phyloP scores from a whole-genome alignment of 2,797 vertebrate species.

The Poecilia gillii region DNA sequence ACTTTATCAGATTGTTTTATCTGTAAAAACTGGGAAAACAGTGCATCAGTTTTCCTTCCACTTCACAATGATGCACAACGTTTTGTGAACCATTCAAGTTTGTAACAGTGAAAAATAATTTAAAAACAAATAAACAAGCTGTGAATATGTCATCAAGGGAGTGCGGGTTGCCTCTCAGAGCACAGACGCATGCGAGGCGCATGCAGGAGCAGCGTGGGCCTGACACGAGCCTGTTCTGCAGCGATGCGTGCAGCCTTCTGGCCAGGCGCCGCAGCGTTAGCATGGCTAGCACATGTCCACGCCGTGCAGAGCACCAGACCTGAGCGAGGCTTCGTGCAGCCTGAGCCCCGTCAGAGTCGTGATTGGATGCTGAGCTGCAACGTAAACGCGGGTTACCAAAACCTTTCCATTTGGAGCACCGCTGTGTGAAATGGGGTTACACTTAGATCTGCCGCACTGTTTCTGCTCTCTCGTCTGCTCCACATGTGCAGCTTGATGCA shows the following conservation, averaged over 20 bases:
- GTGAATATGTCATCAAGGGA: background rate
- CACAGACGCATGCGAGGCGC: slow-evolving; percentile 12
- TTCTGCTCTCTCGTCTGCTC: background rate
- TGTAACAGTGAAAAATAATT: background rate
- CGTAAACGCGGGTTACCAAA: slow-evolving; percentile 42
- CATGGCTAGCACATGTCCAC: slow-evolving; percentile 59
- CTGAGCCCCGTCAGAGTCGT: slow-evolving; percentile 48
- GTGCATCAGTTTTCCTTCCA: background rate
- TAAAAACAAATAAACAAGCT: background rate
- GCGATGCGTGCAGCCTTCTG: slow-evolving; percentile 70
- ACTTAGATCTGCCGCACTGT: background rate
- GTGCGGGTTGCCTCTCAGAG: background rate
- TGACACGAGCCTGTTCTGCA: slow-evolving; percentile 65
- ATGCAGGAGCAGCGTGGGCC: slow-evolving; percentile 42
- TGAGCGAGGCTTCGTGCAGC: slow-evolving; percentile 51
- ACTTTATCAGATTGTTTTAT: background rate
- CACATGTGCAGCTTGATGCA: slow-evolving; percentile 2
- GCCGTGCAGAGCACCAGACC: slow-evolving; percentile 55
- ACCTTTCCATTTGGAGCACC: slow-evolving; percentile 8
- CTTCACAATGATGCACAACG: background rate
- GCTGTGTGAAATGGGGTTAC: slow-evolving; percentile 6
- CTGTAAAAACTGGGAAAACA: background rate
- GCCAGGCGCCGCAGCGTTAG: slow-evolving; percentile 40
- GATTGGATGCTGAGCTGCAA: slow-evolving; percentile 39
- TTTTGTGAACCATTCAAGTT: background rate